Percentiles rank a stretch among this genome's conserved stretches.
These are phyloP conservation scores for Phocoena sinus DNA, from an alignment of 2,113 vertebrate species.

Conservation along the genomic window DNA sequence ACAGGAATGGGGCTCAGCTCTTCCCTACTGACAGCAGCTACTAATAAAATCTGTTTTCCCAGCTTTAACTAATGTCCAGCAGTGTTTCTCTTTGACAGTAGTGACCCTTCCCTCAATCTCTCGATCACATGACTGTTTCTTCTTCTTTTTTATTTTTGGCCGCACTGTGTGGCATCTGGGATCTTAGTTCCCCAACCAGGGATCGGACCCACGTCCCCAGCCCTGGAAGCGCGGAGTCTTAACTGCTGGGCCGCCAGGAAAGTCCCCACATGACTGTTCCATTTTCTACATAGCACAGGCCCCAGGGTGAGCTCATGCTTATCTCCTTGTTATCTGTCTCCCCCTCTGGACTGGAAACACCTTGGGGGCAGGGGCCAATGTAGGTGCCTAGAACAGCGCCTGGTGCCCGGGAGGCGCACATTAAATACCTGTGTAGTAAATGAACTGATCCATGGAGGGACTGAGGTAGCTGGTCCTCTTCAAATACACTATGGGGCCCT, in stretches of 20 bases:
- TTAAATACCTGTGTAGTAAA: rapidly evolving
- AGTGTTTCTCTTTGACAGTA: not conserved
- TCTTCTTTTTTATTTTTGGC: too few relatives aligned
- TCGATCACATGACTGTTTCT: not conserved
- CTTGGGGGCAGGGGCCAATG: rapidly evolving
- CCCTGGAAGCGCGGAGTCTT: too few relatives aligned
- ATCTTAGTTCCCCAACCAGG: too few relatives aligned
- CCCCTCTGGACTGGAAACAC: not conserved
- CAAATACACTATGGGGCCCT: rapidly evolving
- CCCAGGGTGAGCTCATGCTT: rapidly evolving
- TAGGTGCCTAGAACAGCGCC: rapidly evolving
- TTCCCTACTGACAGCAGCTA: not conserved
- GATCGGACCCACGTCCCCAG: too few relatives aligned
- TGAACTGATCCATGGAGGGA: rapidly evolving
- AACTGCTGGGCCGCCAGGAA: too few relatives aligned
- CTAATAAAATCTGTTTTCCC: not conserved
- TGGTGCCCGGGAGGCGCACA: rapidly evolving
- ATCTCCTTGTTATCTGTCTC: not conserved
- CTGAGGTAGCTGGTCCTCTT: rapidly evolving
- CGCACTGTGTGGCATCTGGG: too few relatives aligned
- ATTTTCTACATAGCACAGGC: not conserved
- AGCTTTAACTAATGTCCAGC: not conserved
- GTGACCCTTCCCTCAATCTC: not conserved
- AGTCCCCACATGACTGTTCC: not conserved
- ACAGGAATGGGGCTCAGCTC: not conserved